Conservation (phyloP, 2,797 vertebrate genomes). For the Jordanella pulchra region DNA sequence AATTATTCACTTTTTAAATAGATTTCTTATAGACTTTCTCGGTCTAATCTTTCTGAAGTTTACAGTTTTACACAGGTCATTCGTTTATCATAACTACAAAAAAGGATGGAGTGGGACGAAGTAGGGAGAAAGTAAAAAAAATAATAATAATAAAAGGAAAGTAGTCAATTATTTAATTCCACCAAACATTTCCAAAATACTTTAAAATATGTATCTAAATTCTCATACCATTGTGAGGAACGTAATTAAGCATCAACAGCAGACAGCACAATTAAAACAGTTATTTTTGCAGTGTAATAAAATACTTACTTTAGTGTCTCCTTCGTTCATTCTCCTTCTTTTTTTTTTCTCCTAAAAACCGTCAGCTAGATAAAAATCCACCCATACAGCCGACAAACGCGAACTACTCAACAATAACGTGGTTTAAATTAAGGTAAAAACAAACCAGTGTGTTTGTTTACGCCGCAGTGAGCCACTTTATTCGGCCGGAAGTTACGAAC, state of each 20-base stretch:
- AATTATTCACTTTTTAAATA: no score
- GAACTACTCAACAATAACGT: accelerated
- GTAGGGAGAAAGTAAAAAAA: no score
- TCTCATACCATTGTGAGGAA: no score
- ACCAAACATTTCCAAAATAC: no score
- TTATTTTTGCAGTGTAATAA: conserved; percentile 6
- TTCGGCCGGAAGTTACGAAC: neutral
- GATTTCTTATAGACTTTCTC: no score
- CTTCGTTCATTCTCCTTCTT: conserved; percentile 35
- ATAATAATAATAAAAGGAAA: no score
- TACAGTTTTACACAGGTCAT: no score
- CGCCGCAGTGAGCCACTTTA: accelerated
- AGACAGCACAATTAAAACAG: neutral
- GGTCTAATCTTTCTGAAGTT: no score
- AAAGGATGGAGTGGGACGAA: no score
- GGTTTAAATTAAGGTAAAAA: neutral
- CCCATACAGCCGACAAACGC: accelerated
- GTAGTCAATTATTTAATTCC: no score
- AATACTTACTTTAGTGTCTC: conserved; percentile 39
- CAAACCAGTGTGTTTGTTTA: conserved; percentile 14
- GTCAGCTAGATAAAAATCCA: accelerated
- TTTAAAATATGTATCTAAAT: neutral
- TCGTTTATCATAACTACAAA: no score
- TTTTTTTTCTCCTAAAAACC: neutral
- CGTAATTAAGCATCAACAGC: neutral